Evolutionary conservation across 2,797 vertebrate genomes (phyloP), one percentile per base, ranked within the genome.

Genomic region (Coreius guichenoti): DNA sequence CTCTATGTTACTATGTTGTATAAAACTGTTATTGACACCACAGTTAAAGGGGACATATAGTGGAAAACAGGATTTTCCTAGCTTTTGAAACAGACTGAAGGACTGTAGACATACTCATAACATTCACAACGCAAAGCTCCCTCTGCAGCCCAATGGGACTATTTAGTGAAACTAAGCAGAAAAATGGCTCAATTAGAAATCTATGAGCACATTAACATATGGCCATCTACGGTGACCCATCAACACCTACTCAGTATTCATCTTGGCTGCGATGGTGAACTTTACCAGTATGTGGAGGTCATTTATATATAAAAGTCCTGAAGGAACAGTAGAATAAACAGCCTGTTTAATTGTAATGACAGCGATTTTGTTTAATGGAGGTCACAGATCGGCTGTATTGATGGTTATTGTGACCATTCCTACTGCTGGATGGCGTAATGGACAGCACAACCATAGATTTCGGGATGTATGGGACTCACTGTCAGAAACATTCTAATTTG

Each of bases 241-340:
- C 29, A 33, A 54, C 73, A 33, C 11, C 19, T 51, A 51, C 72
- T 75, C 49, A 8, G 29, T 21, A 33, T 75, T 75, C 47, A 75
- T 33, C 47, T 54, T 33, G 49, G 73, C 11, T 12, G 49, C 14
- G 49, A 33, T 54, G 72, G 2, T 49, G 19, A 75, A 54, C 29
- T 75, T 75, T 23, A 54, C 29, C 73, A 54, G 49, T 23, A 8
- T 54, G 19, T 33, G 11, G 73, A 75, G 29, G 47, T 31, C 9
- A 51, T 19, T 74, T 73, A 73, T 73, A 29, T 21, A 21, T 74
- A 74, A 9, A 74, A 17, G 26, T 74, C 72, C 72, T 74, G 31
- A 29, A 19, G 45, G 26, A 73, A 29, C 14, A 73, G 7, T 29
- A 29, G n/a, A 5, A n/a, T 14, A 70, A 14, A n/a, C 3, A 8